These are phyloP conservation scores for Tiphia femorata DNA, from an alignment of 2,888 invertebrate species.

Conservation along the genomic window DNA sequence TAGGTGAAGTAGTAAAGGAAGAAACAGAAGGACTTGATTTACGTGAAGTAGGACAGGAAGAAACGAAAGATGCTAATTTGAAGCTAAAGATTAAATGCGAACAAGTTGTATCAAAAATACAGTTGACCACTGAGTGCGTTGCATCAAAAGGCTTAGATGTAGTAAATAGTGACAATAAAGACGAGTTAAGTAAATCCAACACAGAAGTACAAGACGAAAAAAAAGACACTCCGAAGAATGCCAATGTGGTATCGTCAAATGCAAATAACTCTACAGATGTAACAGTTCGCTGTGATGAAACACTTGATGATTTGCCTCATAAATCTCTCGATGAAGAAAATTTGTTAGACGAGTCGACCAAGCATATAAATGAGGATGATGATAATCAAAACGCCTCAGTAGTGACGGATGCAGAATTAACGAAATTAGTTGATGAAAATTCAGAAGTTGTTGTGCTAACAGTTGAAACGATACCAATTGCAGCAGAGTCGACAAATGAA, in stretches of 20 bases:
- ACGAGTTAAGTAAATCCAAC: background rate
- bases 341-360: constrained; percentile 7
- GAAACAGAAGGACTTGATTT: background rate
- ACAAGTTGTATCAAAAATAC: background rate
- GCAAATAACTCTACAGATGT: constrained; percentile 7
- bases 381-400: constrained; percentile 12
- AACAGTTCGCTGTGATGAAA: constrained; percentile 15
- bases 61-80: background rate
- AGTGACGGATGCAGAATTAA: constrained; percentile 27
- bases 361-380: constrained; percentile 1
- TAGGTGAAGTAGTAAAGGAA: background rate
- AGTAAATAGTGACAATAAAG: too few species aligned
- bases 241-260: constrained; percentile 14
- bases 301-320: constrained; percentile 22
- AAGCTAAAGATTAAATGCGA: background rate
- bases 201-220: background rate
- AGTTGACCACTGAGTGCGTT: background rate
- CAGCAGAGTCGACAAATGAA: constrained; percentile 13
- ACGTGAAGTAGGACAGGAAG: background rate
- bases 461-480: constrained; percentile 27
- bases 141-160: background rate
- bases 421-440: constrained; percentile 27
- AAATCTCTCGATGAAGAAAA: constrained; percentile 17
- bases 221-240: constrained; percentile 1
- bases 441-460: constrained; percentile 36